Conservation (phyloP, 1,140 invertebrate species). For the Holotrichia oblita region DNA sequence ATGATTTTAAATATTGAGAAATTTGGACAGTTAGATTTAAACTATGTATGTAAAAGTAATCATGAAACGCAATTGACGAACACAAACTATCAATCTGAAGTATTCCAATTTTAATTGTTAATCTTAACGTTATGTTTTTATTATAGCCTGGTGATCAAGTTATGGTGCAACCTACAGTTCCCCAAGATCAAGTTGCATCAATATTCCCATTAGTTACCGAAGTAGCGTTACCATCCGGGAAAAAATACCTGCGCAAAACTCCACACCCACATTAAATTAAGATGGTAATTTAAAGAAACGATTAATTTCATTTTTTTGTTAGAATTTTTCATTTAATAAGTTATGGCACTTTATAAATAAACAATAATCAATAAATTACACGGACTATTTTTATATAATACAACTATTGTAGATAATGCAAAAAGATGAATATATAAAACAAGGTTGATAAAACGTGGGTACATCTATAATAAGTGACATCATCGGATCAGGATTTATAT, state of each 20-base stretch:
- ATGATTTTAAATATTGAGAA: no score
- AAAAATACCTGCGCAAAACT: constrained; percentile 80
- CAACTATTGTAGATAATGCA: background rate
- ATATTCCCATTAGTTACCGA: constrained; percentile 77
- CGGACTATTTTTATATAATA: background rate
- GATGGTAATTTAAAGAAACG: background rate
- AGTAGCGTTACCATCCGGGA: constrained; percentile 80
- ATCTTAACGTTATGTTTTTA: constrained; percentile 42
- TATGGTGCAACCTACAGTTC: constrained; percentile 85
- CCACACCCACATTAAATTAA: constrained; percentile 62
- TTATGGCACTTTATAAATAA: constrained; percentile 46
- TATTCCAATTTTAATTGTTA: no score
- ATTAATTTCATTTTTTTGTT: background rate
- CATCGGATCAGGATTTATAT: no score
- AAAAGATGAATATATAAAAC: background rate
- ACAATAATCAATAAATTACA: constrained; percentile 24
- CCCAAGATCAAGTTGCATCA: constrained; percentile 71
- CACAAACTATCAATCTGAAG: no score
- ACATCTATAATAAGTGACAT: no score
- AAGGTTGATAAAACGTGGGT: background rate
- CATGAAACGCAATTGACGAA: no score
- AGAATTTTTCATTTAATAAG: constrained; percentile 6
- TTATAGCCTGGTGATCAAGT: constrained; percentile 73
- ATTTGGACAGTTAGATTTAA: no score
- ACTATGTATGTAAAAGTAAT: no score